These are phyloP conservation scores for Catamblyrhynchus diadema DNA, from an alignment of 2,797 vertebrate genomes.

Conservation along the genomic window DNA sequence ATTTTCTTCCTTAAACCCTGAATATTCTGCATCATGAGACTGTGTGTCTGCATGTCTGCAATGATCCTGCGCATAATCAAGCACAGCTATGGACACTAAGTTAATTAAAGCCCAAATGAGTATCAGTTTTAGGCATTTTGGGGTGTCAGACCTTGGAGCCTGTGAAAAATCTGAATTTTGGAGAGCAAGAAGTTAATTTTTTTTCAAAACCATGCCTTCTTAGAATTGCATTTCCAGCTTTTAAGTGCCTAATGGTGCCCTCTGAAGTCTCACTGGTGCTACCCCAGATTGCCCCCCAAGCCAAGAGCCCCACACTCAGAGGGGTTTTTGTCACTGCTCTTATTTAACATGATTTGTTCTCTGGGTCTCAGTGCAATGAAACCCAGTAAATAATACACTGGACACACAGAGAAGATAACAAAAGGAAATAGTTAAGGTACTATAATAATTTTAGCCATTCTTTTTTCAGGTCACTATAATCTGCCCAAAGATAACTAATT, in stretches of 20 bases:
- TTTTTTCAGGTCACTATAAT: constrained; percentile 84
- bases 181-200: background rate
- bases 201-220: background rate
- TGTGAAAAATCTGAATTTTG: background rate
- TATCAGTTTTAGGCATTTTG: background rate
- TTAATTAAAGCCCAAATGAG: background rate
- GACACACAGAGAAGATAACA: constrained; percentile 69
- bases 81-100: background rate
- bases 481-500: constrained; percentile 88
- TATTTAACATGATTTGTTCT: constrained; percentile 25
- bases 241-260: background rate
- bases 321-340: background rate
- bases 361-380: constrained; percentile 1
- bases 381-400: constrained; percentile 45
- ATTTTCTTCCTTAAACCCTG: background rate
- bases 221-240: background rate
- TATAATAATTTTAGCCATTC: constrained; percentile 80
- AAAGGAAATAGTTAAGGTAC: constrained; percentile 81
- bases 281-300: background rate
- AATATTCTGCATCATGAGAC: background rate
- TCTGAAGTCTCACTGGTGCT: background rate
- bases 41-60: background rate
- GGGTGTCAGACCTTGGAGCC: background rate
- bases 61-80: background rate
- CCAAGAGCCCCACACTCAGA: background rate